Conservation (phyloP, 2,888 invertebrate species). For the Synergus itoensis region DNA sequence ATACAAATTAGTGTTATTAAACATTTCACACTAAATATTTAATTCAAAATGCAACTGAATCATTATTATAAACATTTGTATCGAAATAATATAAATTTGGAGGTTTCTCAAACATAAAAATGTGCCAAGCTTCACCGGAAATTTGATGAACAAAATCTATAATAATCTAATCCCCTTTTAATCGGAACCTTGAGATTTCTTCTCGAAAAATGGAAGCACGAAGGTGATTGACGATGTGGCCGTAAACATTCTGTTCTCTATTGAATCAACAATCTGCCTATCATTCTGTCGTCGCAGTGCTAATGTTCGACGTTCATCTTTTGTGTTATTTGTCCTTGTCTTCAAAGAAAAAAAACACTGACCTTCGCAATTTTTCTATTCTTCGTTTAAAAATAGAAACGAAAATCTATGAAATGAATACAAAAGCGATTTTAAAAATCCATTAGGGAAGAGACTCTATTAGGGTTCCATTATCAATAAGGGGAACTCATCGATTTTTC, state of each 20-base stretch:
- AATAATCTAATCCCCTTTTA: background rate
- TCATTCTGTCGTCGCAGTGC: background rate
- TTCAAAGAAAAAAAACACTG: background rate
- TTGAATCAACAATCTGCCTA: slow-evolving; percentile 16
- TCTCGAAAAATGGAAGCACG: slow-evolving; percentile 22
- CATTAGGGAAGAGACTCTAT: background rate
- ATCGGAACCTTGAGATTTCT: background rate
- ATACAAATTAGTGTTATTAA: too few relatives aligned
- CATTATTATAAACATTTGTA: too few relatives aligned
- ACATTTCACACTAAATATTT: too few relatives aligned
- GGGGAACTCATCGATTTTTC: background rate
- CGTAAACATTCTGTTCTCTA: slow-evolving; percentile 22
- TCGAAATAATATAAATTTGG: background rate
- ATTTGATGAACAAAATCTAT: background rate
- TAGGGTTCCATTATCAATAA: background rate
- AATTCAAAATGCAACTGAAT: too few relatives aligned
- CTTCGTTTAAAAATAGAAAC: background rate
- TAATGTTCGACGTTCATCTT: background rate
- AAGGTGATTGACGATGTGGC: slow-evolving; percentile 13
- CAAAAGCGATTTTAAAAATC: background rate
- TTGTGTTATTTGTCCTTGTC: background rate
- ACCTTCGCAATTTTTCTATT: background rate
- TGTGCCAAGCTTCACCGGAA: background rate
- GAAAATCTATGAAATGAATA: background rate
- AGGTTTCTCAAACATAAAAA: background rate